Evolutionary conservation across 2,113 vertebrate genomes (phyloP).

Genomic region (Ptyas mucosa): DNA sequence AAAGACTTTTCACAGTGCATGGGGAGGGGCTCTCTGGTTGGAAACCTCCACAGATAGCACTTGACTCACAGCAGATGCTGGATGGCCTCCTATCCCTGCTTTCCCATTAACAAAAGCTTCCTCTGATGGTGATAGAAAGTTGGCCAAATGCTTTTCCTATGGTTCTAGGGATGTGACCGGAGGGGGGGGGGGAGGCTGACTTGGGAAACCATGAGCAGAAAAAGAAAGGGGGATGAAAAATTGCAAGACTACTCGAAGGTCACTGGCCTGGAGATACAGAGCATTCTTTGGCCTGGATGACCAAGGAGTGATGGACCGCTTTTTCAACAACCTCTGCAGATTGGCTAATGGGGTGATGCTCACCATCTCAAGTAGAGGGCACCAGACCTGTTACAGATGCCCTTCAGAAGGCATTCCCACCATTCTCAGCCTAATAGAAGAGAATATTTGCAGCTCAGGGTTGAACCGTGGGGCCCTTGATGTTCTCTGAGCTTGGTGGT

Average conservation of each 20-base stretch:
- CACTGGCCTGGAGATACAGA: neutral
- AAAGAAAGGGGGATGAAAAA: neutral
- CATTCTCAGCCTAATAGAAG: neutral
- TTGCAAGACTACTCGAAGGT: no score
- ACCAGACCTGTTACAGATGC: neutral
- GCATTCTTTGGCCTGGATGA: neutral
- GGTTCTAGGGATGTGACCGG: neutral
- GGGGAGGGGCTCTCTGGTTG: neutral
- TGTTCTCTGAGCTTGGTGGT: neutral
- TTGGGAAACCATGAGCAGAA: no score
- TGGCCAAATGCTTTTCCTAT: neutral
- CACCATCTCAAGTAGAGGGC: neutral
- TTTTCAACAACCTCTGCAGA: neutral
- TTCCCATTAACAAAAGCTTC: neutral
- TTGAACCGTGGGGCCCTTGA: neutral
- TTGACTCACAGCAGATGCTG: neutral
- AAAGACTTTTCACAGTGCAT: constrained; percentile 26
- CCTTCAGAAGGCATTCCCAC: neutral
- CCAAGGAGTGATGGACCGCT: neutral
- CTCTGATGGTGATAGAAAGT: neutral
- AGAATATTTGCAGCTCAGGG: neutral
- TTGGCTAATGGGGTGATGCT: neutral
- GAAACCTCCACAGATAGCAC: neutral
- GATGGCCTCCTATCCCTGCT: neutral
- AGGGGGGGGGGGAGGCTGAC: neutral